These are phyloP conservation scores for Dysdera silvatica DNA, from an alignment of 1,140 invertebrate species.

Conservation along the genomic window DNA sequence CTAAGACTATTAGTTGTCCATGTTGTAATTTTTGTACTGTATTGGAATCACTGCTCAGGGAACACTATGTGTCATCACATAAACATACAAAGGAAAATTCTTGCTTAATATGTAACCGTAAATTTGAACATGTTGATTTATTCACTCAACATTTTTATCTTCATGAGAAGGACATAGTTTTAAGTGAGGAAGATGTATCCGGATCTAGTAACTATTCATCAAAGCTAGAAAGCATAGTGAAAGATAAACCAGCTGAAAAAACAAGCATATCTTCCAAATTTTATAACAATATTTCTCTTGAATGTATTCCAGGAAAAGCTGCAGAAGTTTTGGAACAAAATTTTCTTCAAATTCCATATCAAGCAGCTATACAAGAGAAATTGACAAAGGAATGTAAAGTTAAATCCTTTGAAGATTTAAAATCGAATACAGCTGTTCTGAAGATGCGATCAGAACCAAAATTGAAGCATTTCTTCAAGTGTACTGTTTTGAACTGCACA, in stretches of 20 bases:
- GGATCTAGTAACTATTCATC: neutral
- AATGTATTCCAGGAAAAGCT: neutral
- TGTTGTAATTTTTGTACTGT: conserved; percentile 21
- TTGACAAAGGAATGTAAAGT: neutral
- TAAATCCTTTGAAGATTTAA: conserved; percentile 10
- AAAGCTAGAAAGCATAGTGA: neutral
- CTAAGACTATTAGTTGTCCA: conserved; percentile 23
- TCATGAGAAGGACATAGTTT: conserved; percentile 6
- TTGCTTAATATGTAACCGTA: conserved; percentile 13
- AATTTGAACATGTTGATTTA: conserved; percentile 10
- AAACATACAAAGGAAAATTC: conserved; percentile 18
- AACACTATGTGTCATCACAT: conserved; percentile 20
- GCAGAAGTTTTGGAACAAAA: too few relatives aligned
- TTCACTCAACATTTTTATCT: conserved; percentile 19
- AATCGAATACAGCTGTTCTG: conserved; percentile 10
- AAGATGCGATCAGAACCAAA: conserved; percentile 1
- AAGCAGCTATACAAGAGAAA: conserved; percentile 11
- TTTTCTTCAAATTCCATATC: conserved; percentile 21
- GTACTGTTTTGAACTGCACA: neutral
- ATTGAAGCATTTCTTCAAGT: conserved; percentile 18
- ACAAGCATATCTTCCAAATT: too few relatives aligned
- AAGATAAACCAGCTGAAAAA: neutral
- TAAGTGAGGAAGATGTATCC: too few relatives aligned
- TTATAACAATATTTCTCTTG: too few relatives aligned
- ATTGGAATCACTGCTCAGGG: conserved; percentile 16